A percentile compares a stretch with the other conserved stretches of the same genome.
phyloP scores from a whole-genome alignment of 1,140 invertebrate species.

The Caligus rogercresseyi region DNA sequence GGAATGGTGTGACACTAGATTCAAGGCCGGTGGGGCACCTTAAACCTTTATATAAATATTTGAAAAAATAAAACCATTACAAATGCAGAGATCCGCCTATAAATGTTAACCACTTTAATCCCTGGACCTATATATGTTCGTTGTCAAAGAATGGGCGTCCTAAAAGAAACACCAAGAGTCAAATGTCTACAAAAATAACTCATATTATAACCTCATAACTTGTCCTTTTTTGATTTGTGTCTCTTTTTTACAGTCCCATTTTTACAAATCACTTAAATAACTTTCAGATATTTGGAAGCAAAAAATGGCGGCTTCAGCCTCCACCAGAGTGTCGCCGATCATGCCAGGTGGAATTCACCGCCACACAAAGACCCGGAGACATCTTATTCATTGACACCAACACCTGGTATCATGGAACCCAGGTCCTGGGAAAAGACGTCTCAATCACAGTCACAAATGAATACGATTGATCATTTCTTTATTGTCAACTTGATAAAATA shows the following conservation, averaged over 20 bases:
- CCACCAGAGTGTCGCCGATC: constrained; percentile 32
- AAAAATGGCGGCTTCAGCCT: constrained; percentile 33
- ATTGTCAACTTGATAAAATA: neutral
- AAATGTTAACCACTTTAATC: too few relatives aligned
- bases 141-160: too few relatives aligned
- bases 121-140: too few relatives aligned
- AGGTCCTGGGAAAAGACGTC: constrained; percentile 32
- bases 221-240: neutral
- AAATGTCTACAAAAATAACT: too few relatives aligned
- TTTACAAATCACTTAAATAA: neutral
- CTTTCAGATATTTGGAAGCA: constrained; percentile 29
- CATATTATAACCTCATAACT: neutral
- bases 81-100: too few relatives aligned
- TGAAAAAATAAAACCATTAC: too few relatives aligned
- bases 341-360: constrained; percentile 24
- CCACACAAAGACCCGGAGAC: constrained; percentile 1
- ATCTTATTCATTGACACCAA: constrained; percentile 33
- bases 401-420: constrained; percentile 37
- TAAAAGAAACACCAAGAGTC: too few relatives aligned
- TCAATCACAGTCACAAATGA: constrained; percentile 40
- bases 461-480: constrained; percentile 29
- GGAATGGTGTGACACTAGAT: too few relatives aligned
- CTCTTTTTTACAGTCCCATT: neutral
- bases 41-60: too few relatives aligned
- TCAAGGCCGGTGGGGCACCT: too few relatives aligned